phyloP scores from a whole-genome alignment of 2,797 vertebrate genomes.

The Echiichthys vipera region DNA sequence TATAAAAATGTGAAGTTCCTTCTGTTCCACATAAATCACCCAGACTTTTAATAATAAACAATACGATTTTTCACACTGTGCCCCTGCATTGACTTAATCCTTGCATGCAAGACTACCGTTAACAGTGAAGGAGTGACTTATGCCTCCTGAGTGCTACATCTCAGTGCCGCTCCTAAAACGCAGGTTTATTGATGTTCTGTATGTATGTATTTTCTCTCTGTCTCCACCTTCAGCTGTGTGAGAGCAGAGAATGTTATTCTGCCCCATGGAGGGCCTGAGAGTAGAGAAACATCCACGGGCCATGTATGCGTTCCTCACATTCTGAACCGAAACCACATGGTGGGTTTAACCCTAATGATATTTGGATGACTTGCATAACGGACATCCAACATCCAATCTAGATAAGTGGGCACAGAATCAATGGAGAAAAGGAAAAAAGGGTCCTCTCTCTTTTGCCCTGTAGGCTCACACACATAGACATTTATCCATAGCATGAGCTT shows the following conservation, averaged over 20 bases:
- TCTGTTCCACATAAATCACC: slow-evolving; percentile 5
- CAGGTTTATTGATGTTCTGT: slow-evolving; percentile 50
- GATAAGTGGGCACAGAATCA: slow-evolving; percentile 67
- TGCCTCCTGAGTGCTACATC: slow-evolving; percentile 5
- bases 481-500: slow-evolving; percentile 57
- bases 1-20: neutral
- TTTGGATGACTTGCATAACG: slow-evolving; percentile 80
- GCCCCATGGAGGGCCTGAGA: slow-evolving; percentile 58
- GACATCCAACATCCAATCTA: slow-evolving; percentile 65
- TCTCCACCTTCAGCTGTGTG: slow-evolving; percentile 50
- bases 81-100: neutral
- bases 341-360: slow-evolving; percentile 75
- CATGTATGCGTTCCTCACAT: slow-evolving; percentile 72
- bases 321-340: slow-evolving; percentile 76
- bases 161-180: slow-evolving; percentile 20
- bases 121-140: neutral
- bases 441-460: slow-evolving; percentile 33
- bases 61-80: neutral
- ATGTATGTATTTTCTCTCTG: slow-evolving; percentile 41
- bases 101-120: slow-evolving; percentile 5
- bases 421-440: slow-evolving; percentile 25
- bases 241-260: slow-evolving; percentile 61
- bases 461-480: slow-evolving; percentile 18
- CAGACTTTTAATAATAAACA: slow-evolving; percentile 15
- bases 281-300: slow-evolving; percentile 61